Percentiles rank a stretch among this genome's conserved stretches.
Conservation (phyloP, 2,113 vertebrate genomes). For the Motacilla alba region DNA sequence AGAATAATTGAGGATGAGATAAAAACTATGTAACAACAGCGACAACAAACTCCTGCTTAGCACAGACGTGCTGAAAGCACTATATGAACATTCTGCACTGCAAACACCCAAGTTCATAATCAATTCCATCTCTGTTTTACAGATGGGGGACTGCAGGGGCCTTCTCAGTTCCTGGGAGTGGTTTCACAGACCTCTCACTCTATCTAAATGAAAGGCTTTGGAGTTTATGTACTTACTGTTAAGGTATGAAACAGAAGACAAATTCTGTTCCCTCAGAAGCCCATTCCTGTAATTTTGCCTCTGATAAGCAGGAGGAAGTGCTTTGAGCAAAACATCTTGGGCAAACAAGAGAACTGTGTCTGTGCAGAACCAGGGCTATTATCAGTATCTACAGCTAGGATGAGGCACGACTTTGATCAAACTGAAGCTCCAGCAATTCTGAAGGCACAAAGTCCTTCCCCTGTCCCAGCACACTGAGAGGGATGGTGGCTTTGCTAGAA, state of each 20-base stretch:
- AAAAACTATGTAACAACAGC: not conserved
- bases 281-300: not conserved
- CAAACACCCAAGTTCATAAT: not conserved
- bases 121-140: not conserved
- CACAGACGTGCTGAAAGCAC: not conserved
- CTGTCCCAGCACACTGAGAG: not conserved
- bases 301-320: not conserved
- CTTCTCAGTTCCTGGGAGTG: not conserved
- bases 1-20: not conserved
- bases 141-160: not conserved
- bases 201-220: not conserved
- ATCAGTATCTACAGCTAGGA: not conserved
- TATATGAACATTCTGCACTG: not conserved
- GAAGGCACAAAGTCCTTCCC: not conserved
- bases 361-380: not conserved
- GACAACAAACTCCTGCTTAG: not conserved
- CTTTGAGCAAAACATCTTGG: not conserved
- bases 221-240: not conserved
- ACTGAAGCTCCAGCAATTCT: not conserved
- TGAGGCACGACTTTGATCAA: not conserved
- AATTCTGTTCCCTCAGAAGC: not conserved
- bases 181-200: not conserved
- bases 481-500: not conserved
- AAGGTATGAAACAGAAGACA: not conserved
- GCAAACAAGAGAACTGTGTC: not conserved